A percentile compares a stretch with the other conserved stretches of the same genome.
These are phyloP conservation scores for Lota lota DNA, from an alignment of 2,113 vertebrate species.

Conservation along the genomic window DNA sequence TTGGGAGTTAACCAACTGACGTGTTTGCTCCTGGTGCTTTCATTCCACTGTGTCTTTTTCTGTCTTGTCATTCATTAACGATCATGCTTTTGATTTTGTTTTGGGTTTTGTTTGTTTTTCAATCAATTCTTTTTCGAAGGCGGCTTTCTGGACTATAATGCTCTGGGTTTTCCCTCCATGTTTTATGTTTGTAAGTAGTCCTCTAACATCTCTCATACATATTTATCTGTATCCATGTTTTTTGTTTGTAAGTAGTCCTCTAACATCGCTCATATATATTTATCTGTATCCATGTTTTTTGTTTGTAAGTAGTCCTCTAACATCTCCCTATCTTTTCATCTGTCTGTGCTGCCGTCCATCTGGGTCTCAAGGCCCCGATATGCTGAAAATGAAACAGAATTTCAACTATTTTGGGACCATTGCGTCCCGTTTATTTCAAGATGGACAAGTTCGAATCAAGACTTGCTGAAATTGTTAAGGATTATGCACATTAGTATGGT, in stretches of 20 bases:
- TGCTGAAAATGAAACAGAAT: too few species aligned
- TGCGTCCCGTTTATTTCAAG: too few species aligned
- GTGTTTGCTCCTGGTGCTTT: slow-evolving; percentile 4
- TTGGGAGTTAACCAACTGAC: not conserved
- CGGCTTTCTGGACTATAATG: slow-evolving; percentile 87
- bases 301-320: slow-evolving; percentile 78
- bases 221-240: slow-evolving; percentile 31
- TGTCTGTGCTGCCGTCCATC: slow-evolving; percentile 15
- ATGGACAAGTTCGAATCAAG: too few species aligned
- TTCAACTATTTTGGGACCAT: too few species aligned
- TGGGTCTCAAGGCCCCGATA: too few species aligned
- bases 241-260: slow-evolving; percentile 75
- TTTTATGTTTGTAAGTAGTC: slow-evolving; percentile 97
- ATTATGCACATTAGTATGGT: too few species aligned
- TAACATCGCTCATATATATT: slow-evolving; percentile 50
- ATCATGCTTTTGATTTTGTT: slow-evolving; percentile 61
- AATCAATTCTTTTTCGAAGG: slow-evolving; percentile 80
- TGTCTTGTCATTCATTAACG: slow-evolving; percentile 49
- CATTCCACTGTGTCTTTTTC: slow-evolving; percentile 26
- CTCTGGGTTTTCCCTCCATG: slow-evolving; percentile 92
- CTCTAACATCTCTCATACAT: slow-evolving; percentile 53
- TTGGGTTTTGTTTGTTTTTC: slow-evolving; percentile 70
- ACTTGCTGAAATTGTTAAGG: too few species aligned
- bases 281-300: slow-evolving; percentile 26
- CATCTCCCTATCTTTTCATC: slow-evolving; percentile 40